These are phyloP conservation scores for Drosophila paracracens DNA, from an alignment of 2,888 invertebrate genomes.

Conservation along the genomic window DNA sequence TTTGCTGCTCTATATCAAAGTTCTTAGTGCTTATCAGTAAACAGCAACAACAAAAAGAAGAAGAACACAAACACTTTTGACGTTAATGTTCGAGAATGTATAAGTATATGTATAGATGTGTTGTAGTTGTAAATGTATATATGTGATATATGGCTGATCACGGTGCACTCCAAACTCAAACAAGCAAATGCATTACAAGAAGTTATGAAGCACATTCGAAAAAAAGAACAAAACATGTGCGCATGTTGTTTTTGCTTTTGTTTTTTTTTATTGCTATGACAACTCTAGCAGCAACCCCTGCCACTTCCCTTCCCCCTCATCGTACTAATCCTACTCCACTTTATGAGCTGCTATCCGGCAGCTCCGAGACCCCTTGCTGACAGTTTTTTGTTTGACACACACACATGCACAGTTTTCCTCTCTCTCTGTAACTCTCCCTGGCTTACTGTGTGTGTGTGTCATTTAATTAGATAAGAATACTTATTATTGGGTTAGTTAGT, in stretches of 20 bases:
- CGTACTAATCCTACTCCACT: slow-evolving; percentile 11
- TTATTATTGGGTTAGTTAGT: slow-evolving; percentile 80
- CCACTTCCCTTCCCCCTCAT: neutral
- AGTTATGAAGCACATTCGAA: slow-evolving; percentile 5
- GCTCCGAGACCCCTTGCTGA: slow-evolving; percentile 65
- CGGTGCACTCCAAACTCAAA: slow-evolving; percentile 25
- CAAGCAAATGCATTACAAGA: slow-evolving; percentile 32
- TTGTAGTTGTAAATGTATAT: neutral
- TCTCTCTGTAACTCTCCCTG: neutral
- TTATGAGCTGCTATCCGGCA: slow-evolving; percentile 44
- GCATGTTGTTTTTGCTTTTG: slow-evolving; percentile 12
- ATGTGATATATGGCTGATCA: slow-evolving; percentile 17
- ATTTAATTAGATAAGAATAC: slow-evolving; percentile 79
- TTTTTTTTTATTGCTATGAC: slow-evolving; percentile 16
- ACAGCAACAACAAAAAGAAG: slow-evolving; percentile 11
- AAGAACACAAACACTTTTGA: slow-evolving; percentile 12
- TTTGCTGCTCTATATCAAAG: slow-evolving; percentile 52
- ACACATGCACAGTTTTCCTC: slow-evolving; percentile 8
- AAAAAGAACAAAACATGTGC: slow-evolving; percentile 39
- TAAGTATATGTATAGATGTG: slow-evolving; percentile 2
- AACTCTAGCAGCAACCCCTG: slow-evolving; percentile 1
- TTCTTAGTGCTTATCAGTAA: slow-evolving; percentile 59
- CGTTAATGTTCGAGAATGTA: slow-evolving; percentile 7
- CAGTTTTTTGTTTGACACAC: slow-evolving; percentile 54
- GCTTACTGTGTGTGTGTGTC: slow-evolving; percentile 31